A percentile compares a stretch with the other conserved stretches of the same genome.
These are phyloP conservation scores for Scaptomyza cyrtandrae DNA, from an alignment of 2,888 invertebrate species.

Conservation along the genomic window DNA sequence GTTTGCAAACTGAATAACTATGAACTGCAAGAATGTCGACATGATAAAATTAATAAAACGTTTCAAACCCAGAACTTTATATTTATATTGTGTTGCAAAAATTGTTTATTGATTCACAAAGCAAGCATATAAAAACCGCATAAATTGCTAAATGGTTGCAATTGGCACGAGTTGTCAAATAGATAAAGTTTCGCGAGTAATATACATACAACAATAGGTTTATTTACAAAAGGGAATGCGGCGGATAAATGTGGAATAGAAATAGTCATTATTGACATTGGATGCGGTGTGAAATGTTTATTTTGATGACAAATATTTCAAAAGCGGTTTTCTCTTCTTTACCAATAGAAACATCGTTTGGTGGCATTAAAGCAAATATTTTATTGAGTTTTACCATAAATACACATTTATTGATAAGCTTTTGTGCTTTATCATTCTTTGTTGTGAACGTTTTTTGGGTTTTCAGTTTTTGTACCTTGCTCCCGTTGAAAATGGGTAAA, in stretches of 20 bases:
- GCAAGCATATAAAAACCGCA: slow-evolving; percentile 1
- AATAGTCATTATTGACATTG: background rate
- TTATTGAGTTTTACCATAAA: background rate
- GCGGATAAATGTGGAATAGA: background rate
- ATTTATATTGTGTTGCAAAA: slow-evolving; percentile 54
- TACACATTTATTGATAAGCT: background rate
- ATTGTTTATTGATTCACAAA: slow-evolving; percentile 62
- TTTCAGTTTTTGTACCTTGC: too few relatives aligned
- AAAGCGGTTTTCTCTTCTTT: slow-evolving; percentile 25
- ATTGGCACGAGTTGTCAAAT: slow-evolving; percentile 25
- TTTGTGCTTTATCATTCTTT: background rate
- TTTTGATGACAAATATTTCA: slow-evolving; percentile 31
- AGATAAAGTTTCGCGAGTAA: slow-evolving; percentile 1
- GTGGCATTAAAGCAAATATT: slow-evolving; percentile 1
- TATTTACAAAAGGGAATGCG: background rate
- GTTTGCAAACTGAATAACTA: slow-evolving; percentile 28
- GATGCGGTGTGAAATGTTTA: slow-evolving; percentile 28
- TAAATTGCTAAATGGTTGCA: slow-evolving; percentile 22
- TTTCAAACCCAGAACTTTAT: slow-evolving; percentile 59
- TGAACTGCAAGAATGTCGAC: slow-evolving; percentile 21
- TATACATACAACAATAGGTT: slow-evolving; percentile 19
- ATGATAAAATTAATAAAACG: slow-evolving; percentile 29
- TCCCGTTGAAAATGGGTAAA: too few relatives aligned
- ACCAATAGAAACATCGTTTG: slow-evolving; percentile 8
- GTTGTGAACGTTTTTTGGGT: too few relatives aligned